A percentile compares a stretch with the other conserved stretches of the same genome.
These are phyloP conservation scores for Mythimna lalbum DNA, from an alignment of 2,888 invertebrate species.

Conservation along the genomic window DNA sequence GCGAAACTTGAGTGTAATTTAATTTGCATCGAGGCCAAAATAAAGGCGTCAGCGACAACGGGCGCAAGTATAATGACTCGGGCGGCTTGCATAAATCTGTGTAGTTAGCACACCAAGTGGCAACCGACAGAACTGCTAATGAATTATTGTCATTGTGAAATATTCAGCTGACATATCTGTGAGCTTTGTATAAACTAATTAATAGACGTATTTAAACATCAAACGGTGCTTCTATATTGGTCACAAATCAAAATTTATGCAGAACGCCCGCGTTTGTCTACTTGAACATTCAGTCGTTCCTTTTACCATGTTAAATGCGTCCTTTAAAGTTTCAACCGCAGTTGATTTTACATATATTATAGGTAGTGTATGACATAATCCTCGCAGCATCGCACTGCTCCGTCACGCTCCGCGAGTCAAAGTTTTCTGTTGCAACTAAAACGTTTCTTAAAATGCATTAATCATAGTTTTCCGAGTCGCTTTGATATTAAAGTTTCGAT, in stretches of 20 bases:
- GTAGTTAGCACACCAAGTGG: conserved; percentile 59
- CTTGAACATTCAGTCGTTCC: conserved; percentile 38
- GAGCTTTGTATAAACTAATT: conserved; percentile 25
- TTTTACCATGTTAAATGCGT: conserved; percentile 40
- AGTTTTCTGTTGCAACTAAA: conserved; percentile 83
- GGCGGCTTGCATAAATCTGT: conserved; percentile 69
- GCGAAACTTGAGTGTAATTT: conserved; percentile 85
- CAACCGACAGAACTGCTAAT: conserved; percentile 61
- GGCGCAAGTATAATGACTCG: conserved; percentile 71
- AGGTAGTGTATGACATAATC: conserved; percentile 68
- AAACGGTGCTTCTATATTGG: conserved; percentile 40
- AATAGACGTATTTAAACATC: conserved; percentile 45
- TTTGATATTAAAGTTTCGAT: conserved; percentile 75
- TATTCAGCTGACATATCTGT: conserved; percentile 39
- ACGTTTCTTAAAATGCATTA: conserved; percentile 85
- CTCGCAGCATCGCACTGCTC: conserved; percentile 71
- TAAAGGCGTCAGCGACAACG: conserved; percentile 77
- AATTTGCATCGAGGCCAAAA: conserved; percentile 85
- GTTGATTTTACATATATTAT: conserved; percentile 66
- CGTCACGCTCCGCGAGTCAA: conserved; percentile 81
- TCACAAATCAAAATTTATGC: conserved; percentile 25
- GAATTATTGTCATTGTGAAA: conserved; percentile 60
- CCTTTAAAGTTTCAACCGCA: conserved; percentile 57
- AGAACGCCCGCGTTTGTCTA: conserved; percentile 9
- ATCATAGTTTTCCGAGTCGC: conserved; percentile 77